Conservation (phyloP, 2,797 vertebrate genomes). For the Epinephelus awoara region DNA sequence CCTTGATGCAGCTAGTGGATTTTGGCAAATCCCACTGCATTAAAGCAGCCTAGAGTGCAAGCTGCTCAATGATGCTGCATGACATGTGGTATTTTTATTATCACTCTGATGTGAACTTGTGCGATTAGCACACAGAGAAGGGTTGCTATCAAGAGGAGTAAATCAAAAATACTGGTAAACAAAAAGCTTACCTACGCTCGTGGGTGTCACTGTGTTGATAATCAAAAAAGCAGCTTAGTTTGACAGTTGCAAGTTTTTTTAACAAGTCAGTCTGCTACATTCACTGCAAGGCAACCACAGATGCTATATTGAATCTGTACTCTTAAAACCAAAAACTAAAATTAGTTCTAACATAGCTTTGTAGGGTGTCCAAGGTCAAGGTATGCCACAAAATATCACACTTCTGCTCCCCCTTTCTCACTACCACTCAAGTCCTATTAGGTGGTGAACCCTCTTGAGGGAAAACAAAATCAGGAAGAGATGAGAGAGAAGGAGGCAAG, state of each 20-base stretch:
- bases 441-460: slow-evolving; percentile 49
- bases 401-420: slow-evolving; percentile 19
- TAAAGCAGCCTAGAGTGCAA: slow-evolving; percentile 36
- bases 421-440: slow-evolving; percentile 31
- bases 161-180: slow-evolving; percentile 27
- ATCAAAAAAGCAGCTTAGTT: slow-evolving; percentile 12
- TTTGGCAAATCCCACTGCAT: slow-evolving; percentile 55
- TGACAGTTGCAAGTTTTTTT: slow-evolving; percentile 15
- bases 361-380: slow-evolving; percentile 21
- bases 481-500: slow-evolving; percentile 43
- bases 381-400: slow-evolving; percentile 35
- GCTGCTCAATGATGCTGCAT: slow-evolving; percentile 39
- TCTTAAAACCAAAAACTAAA: slow-evolving; percentile 2
- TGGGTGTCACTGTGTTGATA: slow-evolving; percentile 10
- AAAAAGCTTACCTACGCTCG: neutral
- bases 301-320: neutral
- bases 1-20: slow-evolving; percentile 36
- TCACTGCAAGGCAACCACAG: neutral
- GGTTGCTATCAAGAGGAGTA: neutral
- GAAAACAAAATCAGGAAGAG: slow-evolving; percentile 49
- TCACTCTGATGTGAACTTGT: slow-evolving; percentile 3
- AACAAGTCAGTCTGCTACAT: neutral
- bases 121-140: slow-evolving; percentile 18
- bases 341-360: slow-evolving; percentile 2
- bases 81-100: slow-evolving; percentile 30